Evolutionary conservation across 2,888 invertebrate species (phyloP), one percentile per base, ranked within the genome.

Genomic region (Labia minor): DNA sequence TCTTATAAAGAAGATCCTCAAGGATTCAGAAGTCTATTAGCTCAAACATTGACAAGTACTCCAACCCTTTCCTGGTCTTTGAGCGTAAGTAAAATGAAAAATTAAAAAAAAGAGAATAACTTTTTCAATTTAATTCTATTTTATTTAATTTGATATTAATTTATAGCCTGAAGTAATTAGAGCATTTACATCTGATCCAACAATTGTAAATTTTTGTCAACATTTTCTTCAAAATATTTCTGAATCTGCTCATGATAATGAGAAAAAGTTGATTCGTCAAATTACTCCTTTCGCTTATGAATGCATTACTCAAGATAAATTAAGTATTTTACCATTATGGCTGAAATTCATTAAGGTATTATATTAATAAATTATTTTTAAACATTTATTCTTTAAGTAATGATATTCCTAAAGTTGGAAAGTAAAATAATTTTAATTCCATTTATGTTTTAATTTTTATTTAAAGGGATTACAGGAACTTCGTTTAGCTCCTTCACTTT

Each of bases 1-100:
- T 90, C 94, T 0, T 92, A 95, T 77, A 78, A 85, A 18, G 90
- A 90, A 76, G 95, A 95, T 80, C 93, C 93, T 1, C 81, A 85
- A 72, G 90, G 92, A 1, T 86, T 88, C 74, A 85, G 87, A 74
- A 89, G 89, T 71, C 82, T 92, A 66, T 79, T 92, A 65, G 90
- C 91, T 0, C 87, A 89, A 73, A 87, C 89, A 0, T 77, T 92
- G n/a, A 91, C 91, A 0, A 83, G 88, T 26, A 89, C 90, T 72
- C 82, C 83, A 69, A 78, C 84, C 64, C 82, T 85, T 72, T 83
- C 87, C 0, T 90, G 89, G 89, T 82, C 85, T 18, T 83, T 74
- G 14, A 72, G 74, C 65, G 77, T 77, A 72, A 49, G 49, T 33
- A 33, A 8, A 18, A 33, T 19, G 49, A 14, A 3, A 16, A 33